phyloP scores from a whole-genome alignment of 2,888 invertebrate species.

The Syrphus vitripennis region DNA sequence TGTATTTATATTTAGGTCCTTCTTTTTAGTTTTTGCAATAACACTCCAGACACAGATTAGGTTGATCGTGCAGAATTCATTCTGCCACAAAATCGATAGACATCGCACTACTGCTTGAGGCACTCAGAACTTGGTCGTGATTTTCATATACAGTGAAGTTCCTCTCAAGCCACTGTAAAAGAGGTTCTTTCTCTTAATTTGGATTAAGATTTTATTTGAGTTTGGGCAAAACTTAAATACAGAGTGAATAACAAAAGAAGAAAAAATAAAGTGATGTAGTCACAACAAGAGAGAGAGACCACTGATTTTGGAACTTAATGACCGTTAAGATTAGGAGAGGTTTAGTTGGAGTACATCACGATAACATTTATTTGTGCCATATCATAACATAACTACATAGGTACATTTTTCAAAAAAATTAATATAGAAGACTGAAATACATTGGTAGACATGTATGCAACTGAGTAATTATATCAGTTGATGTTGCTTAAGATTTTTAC shows the following conservation, averaged over 20 bases:
- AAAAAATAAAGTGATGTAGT: neutral
- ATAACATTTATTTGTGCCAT: constrained; percentile 21
- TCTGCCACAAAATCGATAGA: constrained; percentile 52
- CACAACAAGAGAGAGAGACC: constrained; percentile 34
- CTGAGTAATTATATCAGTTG: too few relatives aligned
- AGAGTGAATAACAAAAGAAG: neutral
- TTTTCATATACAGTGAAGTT: constrained; percentile 16
- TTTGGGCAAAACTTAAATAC: constrained; percentile 10
- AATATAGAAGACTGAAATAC: too few relatives aligned
- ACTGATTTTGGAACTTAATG: constrained; percentile 48
- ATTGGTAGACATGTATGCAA: too few relatives aligned
- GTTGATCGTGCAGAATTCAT: constrained; percentile 56
- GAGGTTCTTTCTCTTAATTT: constrained; percentile 25
- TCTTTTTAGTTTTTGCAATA: constrained; percentile 3
- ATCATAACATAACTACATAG: too few relatives aligned
- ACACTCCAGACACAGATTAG: constrained; percentile 29
- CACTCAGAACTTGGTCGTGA: constrained; percentile 57
- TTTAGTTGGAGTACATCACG: constrained; percentile 51
- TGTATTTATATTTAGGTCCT: neutral
- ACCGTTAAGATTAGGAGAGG: constrained; percentile 15
- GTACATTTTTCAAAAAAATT: too few relatives aligned
- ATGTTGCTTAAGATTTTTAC: too few relatives aligned
- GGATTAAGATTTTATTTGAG: constrained; percentile 45
- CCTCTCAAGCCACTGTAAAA: neutral
- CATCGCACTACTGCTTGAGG: constrained; percentile 37